These are phyloP conservation scores for Drosophila orena DNA, from an alignment of 1,140 invertebrate species.

Conservation along the genomic window DNA sequence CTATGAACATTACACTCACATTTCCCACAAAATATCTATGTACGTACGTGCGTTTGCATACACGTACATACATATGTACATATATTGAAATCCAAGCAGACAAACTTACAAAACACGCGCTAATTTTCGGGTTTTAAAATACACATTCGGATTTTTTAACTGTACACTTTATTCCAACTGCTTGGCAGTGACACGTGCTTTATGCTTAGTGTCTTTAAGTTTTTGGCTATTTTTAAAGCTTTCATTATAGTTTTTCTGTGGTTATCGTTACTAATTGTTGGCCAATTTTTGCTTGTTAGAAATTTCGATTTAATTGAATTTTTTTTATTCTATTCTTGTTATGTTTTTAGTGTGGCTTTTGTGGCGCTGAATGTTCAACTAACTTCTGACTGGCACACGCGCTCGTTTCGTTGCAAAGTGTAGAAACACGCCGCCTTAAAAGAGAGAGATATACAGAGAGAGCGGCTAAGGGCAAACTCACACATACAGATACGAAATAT, in stretches of 20 bases:
- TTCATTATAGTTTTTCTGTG: conserved; percentile 15
- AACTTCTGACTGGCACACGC: conserved; percentile 51
- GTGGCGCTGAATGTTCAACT: conserved; percentile 48
- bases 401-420: conserved; percentile 48
- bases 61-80: neutral
- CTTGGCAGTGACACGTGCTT: conserved; percentile 47
- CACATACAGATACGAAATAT: conserved; percentile 38
- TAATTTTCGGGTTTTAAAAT: conserved; percentile 36
- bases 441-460: conserved; percentile 18
- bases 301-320: neutral
- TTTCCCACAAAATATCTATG: conserved; percentile 3
- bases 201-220: neutral
- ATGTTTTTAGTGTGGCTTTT: conserved; percentile 44
- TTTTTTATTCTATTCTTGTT: conserved; percentile 9
- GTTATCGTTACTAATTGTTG: neutral
- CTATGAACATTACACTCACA: conserved; percentile 43
- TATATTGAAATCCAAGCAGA: conserved; percentile 11
- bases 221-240: conserved; percentile 10
- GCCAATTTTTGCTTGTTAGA: conserved; percentile 6
- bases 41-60: neutral
- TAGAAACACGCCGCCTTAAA: conserved; percentile 53
- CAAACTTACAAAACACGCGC: conserved; percentile 49
- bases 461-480: conserved; percentile 56
- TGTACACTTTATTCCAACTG: conserved; percentile 27
- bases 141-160: conserved; percentile 12